Base-by-base conservation (phyloP, 2,888 invertebrate species). In the Ommatoiulus sabulosus region DNA sequence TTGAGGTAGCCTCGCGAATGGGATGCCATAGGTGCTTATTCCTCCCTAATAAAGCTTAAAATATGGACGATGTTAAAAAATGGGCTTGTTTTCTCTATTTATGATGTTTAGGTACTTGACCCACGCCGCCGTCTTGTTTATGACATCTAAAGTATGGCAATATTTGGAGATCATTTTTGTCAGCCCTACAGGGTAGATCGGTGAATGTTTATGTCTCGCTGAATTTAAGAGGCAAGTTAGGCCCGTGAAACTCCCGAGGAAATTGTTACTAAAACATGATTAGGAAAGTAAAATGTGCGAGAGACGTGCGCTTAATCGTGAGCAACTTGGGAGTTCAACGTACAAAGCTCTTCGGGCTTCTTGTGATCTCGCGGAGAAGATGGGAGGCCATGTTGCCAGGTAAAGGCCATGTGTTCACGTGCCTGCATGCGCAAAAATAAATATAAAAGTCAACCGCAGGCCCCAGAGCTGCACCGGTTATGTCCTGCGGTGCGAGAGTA, bases 71-170 rank as follows among this genome's bases (percentile, higher is more conserved):
- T 35, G 35, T 80, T 35, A 35, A 80, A 80, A n/a, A 80, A 80
- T 80, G 80, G 24, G 80, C 80, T 80, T 80, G 80, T 35, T 80
- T 80, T 80, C 80, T 35, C 35, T 80, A 35, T 80, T 80, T 80
- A 80, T 80, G 80, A 80, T n/a, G 72, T 24, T 80, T 80, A 35
- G 80, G 80, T 80, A 80, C 80, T 80, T 80, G 80, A 80, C 80
- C 80, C 80, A 80, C 24, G 80, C 80, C 35, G 35, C 80, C 10
- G 12, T 8, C 80, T 4, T 35, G 35, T 80, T 80, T 80, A 80
- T 24, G 80, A 35, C 24, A 35, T 80, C 35, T 80, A 80, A 80
- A 80, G 80, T 80, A 35, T 35, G 80, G 24, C 80, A 35, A 35
- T 80, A 80, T 35, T 80, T 80, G 80, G 80, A 80, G 80, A 80